phyloP scores from a whole-genome alignment of 1,140 invertebrate genomes.

The Oedothorax gibbosus region DNA sequence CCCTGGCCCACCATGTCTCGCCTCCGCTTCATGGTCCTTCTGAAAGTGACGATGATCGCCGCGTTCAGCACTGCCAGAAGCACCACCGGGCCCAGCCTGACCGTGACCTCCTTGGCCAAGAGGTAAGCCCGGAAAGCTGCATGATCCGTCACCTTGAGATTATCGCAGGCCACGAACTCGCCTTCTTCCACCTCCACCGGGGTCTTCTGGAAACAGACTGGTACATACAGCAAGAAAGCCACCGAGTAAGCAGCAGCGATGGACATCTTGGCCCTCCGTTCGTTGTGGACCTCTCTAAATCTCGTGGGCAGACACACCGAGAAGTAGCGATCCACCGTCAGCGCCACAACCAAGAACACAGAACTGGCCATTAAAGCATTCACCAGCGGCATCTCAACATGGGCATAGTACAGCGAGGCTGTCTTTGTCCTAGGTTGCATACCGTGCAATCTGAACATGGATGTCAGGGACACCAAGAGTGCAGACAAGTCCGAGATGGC shows the following conservation, averaged over 20 bases:
- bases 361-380: constrained; percentile 77
- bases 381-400: constrained; percentile 80
- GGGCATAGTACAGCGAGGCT: constrained; percentile 79
- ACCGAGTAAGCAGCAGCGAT: constrained; percentile 67
- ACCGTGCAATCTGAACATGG: constrained; percentile 76
- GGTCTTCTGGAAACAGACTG: constrained; percentile 67
- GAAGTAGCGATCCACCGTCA: constrained; percentile 70
- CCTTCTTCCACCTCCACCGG: constrained; percentile 35
- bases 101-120: constrained; percentile 64
- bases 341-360: constrained; percentile 70
- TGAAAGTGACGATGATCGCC: constrained; percentile 78
- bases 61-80: constrained; percentile 78
- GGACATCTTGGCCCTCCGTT: constrained; percentile 65
- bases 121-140: constrained; percentile 65
- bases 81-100: constrained; percentile 74
- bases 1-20: constrained; percentile 72
- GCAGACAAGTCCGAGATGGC: constrained; percentile 75
- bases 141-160: constrained; percentile 62
- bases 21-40: constrained; percentile 76
- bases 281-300: constrained; percentile 68
- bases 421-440: constrained; percentile 75
- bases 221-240: constrained; percentile 67
- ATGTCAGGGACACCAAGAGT: constrained; percentile 78
- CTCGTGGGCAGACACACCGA: constrained; percentile 69
- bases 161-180: constrained; percentile 64